Conservation (phyloP, 2,888 invertebrate species). For the Lepidochitona cinerea region DNA sequence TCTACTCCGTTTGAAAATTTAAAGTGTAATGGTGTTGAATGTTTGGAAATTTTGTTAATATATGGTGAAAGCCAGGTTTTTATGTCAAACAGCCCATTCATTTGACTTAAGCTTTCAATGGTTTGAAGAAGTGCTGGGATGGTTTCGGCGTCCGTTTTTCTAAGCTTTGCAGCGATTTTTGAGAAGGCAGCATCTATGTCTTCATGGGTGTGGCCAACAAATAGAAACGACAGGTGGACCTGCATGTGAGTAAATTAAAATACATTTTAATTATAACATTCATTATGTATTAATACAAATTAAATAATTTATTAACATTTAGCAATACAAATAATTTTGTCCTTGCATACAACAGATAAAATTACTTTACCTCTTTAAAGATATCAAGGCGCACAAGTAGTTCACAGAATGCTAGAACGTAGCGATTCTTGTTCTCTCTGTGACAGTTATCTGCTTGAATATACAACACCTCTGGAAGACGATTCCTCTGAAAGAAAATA, state of each 20-base stretch:
- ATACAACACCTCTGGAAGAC: too few relatives aligned
- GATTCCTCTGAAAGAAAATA: too few relatives aligned
- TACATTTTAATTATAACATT: too few relatives aligned
- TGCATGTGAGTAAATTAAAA: not conserved
- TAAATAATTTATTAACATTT: too few relatives aligned
- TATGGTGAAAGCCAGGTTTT: not conserved
- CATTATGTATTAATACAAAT: too few relatives aligned
- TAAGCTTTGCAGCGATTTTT: slow-evolving; percentile 13
- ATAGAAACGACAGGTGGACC: not conserved
- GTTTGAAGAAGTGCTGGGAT: slow-evolving; percentile 3
- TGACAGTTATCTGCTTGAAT: too few relatives aligned
- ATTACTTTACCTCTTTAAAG: too few relatives aligned
- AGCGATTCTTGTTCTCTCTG: too few relatives aligned
- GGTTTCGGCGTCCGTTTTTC: slow-evolving; percentile 21
- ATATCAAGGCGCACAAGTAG: too few relatives aligned
- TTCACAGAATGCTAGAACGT: too few relatives aligned
- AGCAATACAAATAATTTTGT: too few relatives aligned
- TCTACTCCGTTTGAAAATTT: not conserved
- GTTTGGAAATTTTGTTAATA: not conserved
- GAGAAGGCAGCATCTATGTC: slow-evolving; percentile 23
- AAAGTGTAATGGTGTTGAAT: not conserved
- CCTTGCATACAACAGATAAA: too few relatives aligned
- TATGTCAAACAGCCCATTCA: not conserved
- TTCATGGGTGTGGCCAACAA: slow-evolving; percentile 27
- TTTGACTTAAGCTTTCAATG: not conserved